Evolutionary conservation across 2,888 invertebrate species (phyloP), one percentile per base, ranked within the genome.

Genomic region (Baccha elongata): DNA sequence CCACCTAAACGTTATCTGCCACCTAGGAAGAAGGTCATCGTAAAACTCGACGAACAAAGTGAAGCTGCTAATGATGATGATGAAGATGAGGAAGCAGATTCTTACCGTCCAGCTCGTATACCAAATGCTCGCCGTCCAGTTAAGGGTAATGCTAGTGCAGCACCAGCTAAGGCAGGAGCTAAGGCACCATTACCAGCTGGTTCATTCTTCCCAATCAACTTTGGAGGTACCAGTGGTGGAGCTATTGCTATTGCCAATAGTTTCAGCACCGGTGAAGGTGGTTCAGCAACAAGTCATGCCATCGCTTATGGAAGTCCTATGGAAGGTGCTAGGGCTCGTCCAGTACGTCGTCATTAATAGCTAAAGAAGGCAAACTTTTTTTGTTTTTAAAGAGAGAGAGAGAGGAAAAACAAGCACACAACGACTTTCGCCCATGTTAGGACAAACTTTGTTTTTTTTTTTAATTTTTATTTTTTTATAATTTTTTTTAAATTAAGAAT

Each of bases 231-330:
- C 85, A 86, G 37, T 58, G 89, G 90, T 32, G 91, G 91, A 58
- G 90, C 91, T 42, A 91, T 91, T 83, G 91, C 91, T 64, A 90
- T 91, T 86, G 91, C 91, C 85, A 91, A 91, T 85, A 89, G 90
- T 29, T 91, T 89, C 86, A 90, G 90, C 86, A 91, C 91, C 13
- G 91, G 91, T 11, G 90, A 91, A 85, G 90, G 90, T 62, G 91
- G 91, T 21, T 86, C 90, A 2, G 91, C 91, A 72, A 89, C 90
- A 32, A 90, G 90, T 58, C 90, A 90, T 68, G 91, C 91, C 73
- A 91, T 90, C 42, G 91, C 91, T 23, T 91, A 91, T 64, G 91
- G 91, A 26, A 88, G 88, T 0, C 91, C 91, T 29, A n/a, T n/a
- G n/a, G 89, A 90, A 17, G 86, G 88, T 13, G 88, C 85, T 3